phyloP scores from a whole-genome alignment of 2,113 vertebrate genomes.

The Neodon shergylaensis region DNA sequence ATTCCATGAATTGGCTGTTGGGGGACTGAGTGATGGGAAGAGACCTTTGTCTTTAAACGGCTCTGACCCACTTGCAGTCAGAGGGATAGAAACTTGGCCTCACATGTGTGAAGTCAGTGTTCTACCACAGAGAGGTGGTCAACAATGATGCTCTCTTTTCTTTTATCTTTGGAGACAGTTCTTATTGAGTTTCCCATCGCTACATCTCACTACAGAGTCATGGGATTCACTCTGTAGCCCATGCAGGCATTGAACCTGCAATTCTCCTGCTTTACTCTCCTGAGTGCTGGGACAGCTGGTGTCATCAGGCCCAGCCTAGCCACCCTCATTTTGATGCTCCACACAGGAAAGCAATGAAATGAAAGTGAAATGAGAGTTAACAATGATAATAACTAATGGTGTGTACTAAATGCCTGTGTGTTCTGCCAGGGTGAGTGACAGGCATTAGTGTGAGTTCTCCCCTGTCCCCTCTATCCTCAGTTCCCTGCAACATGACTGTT shows the following conservation, averaged over 20 bases:
- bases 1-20: neutral
- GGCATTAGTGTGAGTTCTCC: neutral
- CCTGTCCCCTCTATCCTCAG: neutral
- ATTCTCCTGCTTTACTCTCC: neutral
- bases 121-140: neutral
- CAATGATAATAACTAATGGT: neutral
- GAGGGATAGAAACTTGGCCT: no score
- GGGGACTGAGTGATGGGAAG: neutral
- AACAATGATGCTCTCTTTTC: neutral
- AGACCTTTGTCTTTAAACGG: neutral
- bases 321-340: neutral
- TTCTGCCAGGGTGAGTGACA: neutral
- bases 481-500: neutral
- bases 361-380: neutral
- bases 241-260: neutral
- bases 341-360: neutral
- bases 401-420: neutral
- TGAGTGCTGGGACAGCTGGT: no score
- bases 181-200: neutral
- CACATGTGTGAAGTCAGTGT: no score
- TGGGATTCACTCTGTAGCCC: neutral
- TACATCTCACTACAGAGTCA: neutral
- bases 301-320: neutral
- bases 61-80: neutral
- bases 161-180: neutral